Conservation (phyloP, 1,140 invertebrate species). For the Halictus rubicundus region DNA sequence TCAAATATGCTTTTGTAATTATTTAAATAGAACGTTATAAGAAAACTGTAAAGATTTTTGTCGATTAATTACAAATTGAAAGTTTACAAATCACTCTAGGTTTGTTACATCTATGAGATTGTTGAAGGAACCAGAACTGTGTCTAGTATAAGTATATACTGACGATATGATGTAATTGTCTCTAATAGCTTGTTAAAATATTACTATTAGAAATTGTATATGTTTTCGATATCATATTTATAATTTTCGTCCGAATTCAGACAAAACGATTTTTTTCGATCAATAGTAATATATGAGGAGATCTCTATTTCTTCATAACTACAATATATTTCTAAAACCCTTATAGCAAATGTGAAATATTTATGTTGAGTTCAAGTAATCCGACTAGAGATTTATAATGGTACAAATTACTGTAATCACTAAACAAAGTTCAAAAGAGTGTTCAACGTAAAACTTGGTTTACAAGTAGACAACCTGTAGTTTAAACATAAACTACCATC, state of each 20-base stretch:
- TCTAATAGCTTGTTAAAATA: constrained; percentile 50
- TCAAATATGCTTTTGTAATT: constrained; percentile 42
- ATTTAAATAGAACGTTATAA: constrained; percentile 35
- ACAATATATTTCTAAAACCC: constrained; percentile 31
- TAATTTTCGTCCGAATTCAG: constrained; percentile 15
- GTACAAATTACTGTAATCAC: constrained; percentile 61
- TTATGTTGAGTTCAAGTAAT: constrained; percentile 32
- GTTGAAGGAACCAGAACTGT: constrained; percentile 58
- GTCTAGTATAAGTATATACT: constrained; percentile 58
- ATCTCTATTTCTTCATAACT: constrained; percentile 29
- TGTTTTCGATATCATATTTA: constrained; percentile 30
- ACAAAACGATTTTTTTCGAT: constrained; percentile 20
- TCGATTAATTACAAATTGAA: constrained; percentile 31
- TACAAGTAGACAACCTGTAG: constrained; percentile 34
- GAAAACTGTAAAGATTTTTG: constrained; percentile 27
- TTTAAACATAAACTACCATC: constrained; percentile 3
- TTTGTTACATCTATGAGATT: constrained; percentile 63
- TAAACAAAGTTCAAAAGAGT: constrained; percentile 59
- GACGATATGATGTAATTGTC: constrained; percentile 58
- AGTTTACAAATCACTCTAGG: constrained; percentile 37
- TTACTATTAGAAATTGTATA: constrained; percentile 35
- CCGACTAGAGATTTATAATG: constrained; percentile 53
- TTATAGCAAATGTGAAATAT: constrained; percentile 17
- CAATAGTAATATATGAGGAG: constrained; percentile 1
- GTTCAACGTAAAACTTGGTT: constrained; percentile 47